Percentiles rank a stretch among this genome's conserved stretches.
Conservation (phyloP, 2,888 invertebrate genomes). For the Drosophila austrosaltans region DNA sequence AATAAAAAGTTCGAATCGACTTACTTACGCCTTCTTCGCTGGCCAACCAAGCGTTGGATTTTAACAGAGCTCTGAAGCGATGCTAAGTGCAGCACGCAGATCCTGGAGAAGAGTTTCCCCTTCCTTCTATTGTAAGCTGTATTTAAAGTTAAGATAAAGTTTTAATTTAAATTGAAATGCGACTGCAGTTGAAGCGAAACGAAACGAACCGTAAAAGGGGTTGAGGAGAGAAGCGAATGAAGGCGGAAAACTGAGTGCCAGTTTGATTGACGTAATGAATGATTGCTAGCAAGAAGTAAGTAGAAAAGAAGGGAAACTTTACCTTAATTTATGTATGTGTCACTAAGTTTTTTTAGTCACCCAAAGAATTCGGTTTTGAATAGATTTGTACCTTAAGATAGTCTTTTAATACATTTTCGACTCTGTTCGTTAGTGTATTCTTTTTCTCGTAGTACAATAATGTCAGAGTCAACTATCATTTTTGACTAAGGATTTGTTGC, state of each 20-base stretch:
- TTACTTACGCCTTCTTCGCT: constrained; percentile 61
- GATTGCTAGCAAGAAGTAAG: constrained; percentile 51
- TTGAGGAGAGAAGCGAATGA: neutral
- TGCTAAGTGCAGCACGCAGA: neutral
- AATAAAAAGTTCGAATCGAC: constrained; percentile 32
- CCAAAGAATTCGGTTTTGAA: neutral
- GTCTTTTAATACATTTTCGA: neutral
- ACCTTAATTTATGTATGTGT: constrained; percentile 24
- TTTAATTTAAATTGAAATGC: constrained; percentile 79
- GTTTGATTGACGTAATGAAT: constrained; percentile 72
- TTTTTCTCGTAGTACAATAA: neutral
- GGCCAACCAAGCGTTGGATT: constrained; percentile 61
- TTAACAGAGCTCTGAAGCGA: constrained; percentile 51
- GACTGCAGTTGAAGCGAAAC: constrained; percentile 52
- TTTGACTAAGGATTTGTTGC: neutral
- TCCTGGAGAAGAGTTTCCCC: neutral
- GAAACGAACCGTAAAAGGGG: constrained; percentile 37
- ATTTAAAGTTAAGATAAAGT: constrained; percentile 66
- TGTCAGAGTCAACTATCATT: constrained; percentile 4
- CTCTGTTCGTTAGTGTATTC: too few relatives aligned
- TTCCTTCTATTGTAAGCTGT: constrained; percentile 40
- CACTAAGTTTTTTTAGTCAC: constrained; percentile 21
- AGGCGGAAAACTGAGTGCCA: constrained; percentile 35
- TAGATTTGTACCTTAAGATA: neutral
- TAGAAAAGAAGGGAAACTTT: neutral